phyloP scores from a whole-genome alignment of 2,888 invertebrate genomes.

The Clunio marinus region DNA sequence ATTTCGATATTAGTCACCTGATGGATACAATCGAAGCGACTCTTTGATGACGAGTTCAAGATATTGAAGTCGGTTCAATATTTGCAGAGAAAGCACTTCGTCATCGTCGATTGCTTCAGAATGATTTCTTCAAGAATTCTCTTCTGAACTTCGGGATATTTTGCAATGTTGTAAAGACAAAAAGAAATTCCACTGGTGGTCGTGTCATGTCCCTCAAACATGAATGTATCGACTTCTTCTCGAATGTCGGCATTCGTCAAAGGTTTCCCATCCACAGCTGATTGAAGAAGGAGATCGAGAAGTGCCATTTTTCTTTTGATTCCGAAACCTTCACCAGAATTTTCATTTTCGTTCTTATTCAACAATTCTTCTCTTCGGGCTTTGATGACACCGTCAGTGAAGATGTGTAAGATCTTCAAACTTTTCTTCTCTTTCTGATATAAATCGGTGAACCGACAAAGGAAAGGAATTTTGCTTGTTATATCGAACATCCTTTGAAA shows the following conservation, averaged over 20 bases:
- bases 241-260: conserved; percentile 59
- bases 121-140: conserved; percentile 45
- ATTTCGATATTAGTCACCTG: too few species aligned
- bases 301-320: conserved; percentile 62
- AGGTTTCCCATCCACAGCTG: conserved; percentile 57
- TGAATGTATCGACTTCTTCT: conserved; percentile 69
- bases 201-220: conserved; percentile 57
- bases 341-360: background rate
- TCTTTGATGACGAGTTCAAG: conserved; percentile 39
- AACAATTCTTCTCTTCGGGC: conserved; percentile 43
- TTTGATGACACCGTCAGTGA: conserved; percentile 55
- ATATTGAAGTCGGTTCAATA: conserved; percentile 32
- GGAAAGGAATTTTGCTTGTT: conserved; percentile 46
- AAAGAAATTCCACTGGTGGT: conserved; percentile 46
- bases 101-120: conserved; percentile 40
- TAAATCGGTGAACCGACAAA: conserved; percentile 54
- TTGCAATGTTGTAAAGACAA: conserved; percentile 44
- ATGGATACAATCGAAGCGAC: conserved; percentile 34
- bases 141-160: conserved; percentile 45
- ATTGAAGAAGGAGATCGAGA: conserved; percentile 61
- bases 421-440: conserved; percentile 56
- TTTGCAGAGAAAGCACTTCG: background rate
- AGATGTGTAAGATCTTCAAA: conserved; percentile 53
- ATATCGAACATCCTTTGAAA: conserved; percentile 50
- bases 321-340: conserved; percentile 46